A percentile compares a stretch with the other conserved stretches of the same genome.
Conservation (phyloP, 1,140 invertebrate species). For the Euwallacea fornicatus region DNA sequence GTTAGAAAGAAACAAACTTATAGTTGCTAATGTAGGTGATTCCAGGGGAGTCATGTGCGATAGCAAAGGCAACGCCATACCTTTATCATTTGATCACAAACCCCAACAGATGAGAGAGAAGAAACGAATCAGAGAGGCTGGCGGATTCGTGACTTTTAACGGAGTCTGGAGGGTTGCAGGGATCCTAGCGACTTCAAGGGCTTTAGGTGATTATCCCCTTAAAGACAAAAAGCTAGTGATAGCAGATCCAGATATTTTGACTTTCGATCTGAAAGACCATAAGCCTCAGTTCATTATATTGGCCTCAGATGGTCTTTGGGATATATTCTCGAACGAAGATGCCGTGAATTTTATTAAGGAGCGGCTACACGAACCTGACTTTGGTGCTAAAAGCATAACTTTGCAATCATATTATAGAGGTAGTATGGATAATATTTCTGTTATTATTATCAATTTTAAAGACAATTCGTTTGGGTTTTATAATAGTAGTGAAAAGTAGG, state of each 20-base stretch:
- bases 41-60: constrained; percentile 95
- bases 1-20: constrained; percentile 76
- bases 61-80: constrained; percentile 82
- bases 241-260: constrained; percentile 92
- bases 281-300: constrained; percentile 88
- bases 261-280: constrained; percentile 85
- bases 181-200: constrained; percentile 91
- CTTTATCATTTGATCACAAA: constrained; percentile 95
- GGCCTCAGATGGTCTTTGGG: constrained; percentile 95
- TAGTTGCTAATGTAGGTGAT: constrained; percentile 95
- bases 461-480: constrained; percentile 53
- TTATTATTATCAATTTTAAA: constrained; percentile 86
- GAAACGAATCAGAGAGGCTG: constrained; percentile 86
- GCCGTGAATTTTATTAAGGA: constrained; percentile 85
- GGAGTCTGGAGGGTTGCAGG: constrained; percentile 97
- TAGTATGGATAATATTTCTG: constrained; percentile 94
- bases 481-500: constrained; percentile 8
- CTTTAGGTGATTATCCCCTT: constrained; percentile 91
- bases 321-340: constrained; percentile 93
- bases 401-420: constrained; percentile 89
- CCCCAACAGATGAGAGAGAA: constrained; percentile 87
- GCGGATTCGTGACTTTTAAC: constrained; percentile 91
- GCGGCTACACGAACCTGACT: constrained; percentile 79
- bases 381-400: constrained; percentile 86
- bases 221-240: constrained; percentile 93